Conservation (phyloP, 2,888 invertebrate species). For the Nesidiocoris tenuis region DNA sequence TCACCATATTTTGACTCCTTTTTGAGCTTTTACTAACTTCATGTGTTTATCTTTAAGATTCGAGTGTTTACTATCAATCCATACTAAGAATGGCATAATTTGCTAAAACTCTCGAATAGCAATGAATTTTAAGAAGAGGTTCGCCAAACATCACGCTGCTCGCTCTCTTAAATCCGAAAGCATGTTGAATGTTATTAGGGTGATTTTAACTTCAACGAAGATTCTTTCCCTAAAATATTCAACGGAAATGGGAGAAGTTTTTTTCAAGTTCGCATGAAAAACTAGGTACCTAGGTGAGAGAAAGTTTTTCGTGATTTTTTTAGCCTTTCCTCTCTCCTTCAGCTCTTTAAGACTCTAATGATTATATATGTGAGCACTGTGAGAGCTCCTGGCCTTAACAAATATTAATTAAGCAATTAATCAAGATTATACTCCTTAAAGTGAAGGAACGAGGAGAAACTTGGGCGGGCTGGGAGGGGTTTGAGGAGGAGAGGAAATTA, state of each 20-base stretch:
- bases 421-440: constrained; percentile 36
- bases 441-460: constrained; percentile 6
- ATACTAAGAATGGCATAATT: no score
- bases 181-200: neutral
- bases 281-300: neutral
- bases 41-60: no score
- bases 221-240: neutral
- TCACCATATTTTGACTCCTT: no score
- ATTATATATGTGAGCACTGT: constrained; percentile 36
- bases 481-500: constrained; percentile 45
- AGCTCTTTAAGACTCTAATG: constrained; percentile 24
- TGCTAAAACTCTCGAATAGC: no score
- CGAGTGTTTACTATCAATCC: no score
- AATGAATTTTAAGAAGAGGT: no score
- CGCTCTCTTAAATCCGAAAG: neutral
- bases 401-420: constrained; percentile 45
- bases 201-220: neutral
- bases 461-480: neutral
- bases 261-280: neutral
- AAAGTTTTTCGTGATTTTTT: constrained; percentile 1
- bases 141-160: no score
- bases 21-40: no score
- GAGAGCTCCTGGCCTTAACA: constrained; percentile 26
- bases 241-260: neutral
- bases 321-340: neutral